Evolutionary conservation across 2,797 vertebrate genomes (phyloP).

Genomic region (Octomys mimax): DNA sequence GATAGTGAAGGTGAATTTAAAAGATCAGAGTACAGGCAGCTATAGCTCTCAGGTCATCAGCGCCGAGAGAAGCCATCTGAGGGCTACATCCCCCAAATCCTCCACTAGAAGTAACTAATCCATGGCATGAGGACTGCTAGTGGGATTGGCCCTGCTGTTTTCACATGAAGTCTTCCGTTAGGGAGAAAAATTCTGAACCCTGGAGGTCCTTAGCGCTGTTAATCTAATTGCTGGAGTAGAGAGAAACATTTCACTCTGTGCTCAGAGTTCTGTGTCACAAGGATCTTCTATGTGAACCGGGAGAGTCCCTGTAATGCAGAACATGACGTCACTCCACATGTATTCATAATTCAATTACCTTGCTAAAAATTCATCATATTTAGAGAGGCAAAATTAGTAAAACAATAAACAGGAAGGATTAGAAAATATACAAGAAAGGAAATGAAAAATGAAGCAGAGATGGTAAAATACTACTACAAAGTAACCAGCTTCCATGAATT

Average conservation of each 20-base stretch:
- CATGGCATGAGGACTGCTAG: neutral
- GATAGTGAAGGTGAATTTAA: neutral
- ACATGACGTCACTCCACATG: neutral
- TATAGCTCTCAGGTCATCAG: neutral
- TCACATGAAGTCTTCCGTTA: neutral
- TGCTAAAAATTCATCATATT: slow-evolving; percentile 29
- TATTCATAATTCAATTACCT: neutral
- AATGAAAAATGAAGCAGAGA: neutral
- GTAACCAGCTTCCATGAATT: neutral
- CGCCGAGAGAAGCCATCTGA: neutral
- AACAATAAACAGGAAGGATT: neutral
- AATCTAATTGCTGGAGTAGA: neutral
- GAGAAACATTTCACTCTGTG: neutral
- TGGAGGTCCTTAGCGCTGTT: neutral
- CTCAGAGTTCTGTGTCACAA: neutral
- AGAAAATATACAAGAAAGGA: neutral
- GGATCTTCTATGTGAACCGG: neutral
- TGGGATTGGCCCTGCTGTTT: neutral
- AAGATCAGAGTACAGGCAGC: neutral
- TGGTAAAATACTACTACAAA: neutral
- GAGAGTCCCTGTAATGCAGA: neutral
- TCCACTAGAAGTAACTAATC: neutral
- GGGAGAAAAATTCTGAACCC: neutral
- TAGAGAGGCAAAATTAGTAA: neutral
- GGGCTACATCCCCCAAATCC: neutral